These are phyloP conservation scores for Oegoconia quadripuncta DNA, from an alignment of 2,888 invertebrate genomes.

Conservation along the genomic window DNA sequence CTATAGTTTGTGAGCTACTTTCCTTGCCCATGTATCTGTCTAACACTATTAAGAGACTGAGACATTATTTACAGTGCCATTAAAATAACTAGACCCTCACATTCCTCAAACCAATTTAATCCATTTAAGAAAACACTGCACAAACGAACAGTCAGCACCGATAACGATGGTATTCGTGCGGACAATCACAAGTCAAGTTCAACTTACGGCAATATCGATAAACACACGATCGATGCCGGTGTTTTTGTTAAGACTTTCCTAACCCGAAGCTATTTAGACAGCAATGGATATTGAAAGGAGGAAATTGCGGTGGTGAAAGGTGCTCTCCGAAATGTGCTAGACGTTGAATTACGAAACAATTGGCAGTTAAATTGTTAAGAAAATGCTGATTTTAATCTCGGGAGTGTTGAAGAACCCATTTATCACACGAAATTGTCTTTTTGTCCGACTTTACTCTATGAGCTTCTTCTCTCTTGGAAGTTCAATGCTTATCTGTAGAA, in stretches of 20 bases:
- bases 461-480: no score
- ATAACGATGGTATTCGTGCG: conserved; percentile 30
- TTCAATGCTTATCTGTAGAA: no score
- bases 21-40: no score
- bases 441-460: no score
- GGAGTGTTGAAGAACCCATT: no score
- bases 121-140: conserved; percentile 16
- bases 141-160: conserved; percentile 30
- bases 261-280: conserved; percentile 39
- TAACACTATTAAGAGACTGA: neutral
- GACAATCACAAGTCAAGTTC: conserved; percentile 23
- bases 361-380: neutral
- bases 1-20: neutral
- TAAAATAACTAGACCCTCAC: conserved; percentile 8
- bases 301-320: conserved; percentile 43
- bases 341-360: conserved; percentile 4
- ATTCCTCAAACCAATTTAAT: conserved; percentile 19
- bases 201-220: conserved; percentile 26
- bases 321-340: conserved; percentile 18
- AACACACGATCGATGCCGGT: conserved; percentile 28
- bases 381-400: no score
- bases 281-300: conserved; percentile 32
- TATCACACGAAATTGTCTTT: no score
- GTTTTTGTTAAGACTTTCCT: conserved; percentile 49
- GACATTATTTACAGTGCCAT: neutral